Evolutionary conservation across 2,113 vertebrate species (phyloP).

Genomic region (Actenoides hombroni): DNA sequence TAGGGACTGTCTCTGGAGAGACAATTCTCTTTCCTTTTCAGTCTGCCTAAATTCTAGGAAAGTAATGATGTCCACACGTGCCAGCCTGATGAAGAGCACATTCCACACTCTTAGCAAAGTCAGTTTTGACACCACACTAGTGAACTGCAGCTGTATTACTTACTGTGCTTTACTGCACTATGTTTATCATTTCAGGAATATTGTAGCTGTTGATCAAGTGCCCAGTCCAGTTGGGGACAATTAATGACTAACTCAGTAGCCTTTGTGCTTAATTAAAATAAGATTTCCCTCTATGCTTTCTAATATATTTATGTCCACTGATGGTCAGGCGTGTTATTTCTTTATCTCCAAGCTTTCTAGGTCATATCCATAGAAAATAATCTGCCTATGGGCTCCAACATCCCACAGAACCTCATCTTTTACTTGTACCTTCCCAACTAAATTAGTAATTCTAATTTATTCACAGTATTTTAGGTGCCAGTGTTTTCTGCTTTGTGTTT

Average conservation of each 20-base stretch:
- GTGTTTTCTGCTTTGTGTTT: neutral
- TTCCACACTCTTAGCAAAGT: neutral
- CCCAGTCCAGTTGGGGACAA: neutral
- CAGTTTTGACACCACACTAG: neutral
- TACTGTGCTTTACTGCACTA: neutral
- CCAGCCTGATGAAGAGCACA: neutral
- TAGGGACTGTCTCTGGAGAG: neutral
- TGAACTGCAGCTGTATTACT: neutral
- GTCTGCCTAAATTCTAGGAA: neutral
- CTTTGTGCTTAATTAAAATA: neutral
- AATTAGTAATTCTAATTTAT: neutral
- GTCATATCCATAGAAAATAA: neutral
- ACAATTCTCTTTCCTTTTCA: neutral
- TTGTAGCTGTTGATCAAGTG: neutral
- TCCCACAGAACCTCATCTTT: neutral
- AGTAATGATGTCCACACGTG: neutral
- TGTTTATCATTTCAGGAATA: neutral
- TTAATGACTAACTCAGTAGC: neutral
- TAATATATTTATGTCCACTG: neutral
- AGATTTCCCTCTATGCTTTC: neutral
- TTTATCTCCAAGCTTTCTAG: neutral
- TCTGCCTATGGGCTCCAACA: neutral
- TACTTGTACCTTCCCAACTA: neutral
- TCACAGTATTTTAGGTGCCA: neutral
- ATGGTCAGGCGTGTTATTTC: neutral